Conservation (phyloP, 2,888 invertebrate species). For the Hetaerina titia region DNA sequence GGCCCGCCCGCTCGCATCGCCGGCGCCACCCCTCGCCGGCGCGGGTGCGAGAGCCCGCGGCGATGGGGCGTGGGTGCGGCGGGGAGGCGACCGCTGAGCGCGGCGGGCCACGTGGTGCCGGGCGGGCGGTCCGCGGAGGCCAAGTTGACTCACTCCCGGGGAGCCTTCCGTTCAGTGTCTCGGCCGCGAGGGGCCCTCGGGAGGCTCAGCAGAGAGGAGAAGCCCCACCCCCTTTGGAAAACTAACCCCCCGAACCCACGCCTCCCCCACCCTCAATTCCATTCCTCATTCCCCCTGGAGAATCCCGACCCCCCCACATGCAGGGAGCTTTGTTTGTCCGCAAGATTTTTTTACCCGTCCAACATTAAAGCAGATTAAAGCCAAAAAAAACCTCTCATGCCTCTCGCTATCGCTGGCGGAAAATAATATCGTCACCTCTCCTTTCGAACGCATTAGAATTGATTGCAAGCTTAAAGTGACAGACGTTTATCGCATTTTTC, state of each 20-base stretch:
- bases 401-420: background rate
- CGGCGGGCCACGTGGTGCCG: background rate
- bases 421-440: background rate
- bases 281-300: background rate
- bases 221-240: background rate
- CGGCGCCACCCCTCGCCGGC: background rate
- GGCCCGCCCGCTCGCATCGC: background rate
- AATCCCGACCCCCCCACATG: background rate
- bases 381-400: background rate
- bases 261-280: background rate
- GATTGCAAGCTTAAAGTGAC: background rate
- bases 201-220: background rate
- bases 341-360: background rate
- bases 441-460: background rate
- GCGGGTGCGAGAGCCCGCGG: background rate
- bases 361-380: no score
- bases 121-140: background rate
- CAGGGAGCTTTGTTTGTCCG: background rate
- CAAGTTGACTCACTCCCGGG: background rate
- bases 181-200: background rate
- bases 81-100: background rate
- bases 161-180: background rate
- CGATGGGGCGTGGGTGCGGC: slow-evolving; percentile 14
- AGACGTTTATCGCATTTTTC: background rate
- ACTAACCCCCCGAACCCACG: background rate